Base-by-base conservation (phyloP, 2,888 invertebrate species). In the Tinea trinotella region DNA sequence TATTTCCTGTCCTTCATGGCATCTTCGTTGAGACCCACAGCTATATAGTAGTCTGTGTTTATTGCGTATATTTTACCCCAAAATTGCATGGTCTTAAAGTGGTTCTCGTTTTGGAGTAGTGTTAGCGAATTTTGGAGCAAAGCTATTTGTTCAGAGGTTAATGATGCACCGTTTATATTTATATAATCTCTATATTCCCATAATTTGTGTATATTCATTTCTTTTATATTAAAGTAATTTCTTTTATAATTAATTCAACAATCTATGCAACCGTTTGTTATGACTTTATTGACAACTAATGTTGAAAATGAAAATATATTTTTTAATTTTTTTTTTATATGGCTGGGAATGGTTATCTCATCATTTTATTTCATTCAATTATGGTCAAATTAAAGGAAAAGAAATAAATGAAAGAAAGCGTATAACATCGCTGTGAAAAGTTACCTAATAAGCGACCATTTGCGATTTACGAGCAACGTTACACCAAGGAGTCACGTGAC, bases 31-130 rank as follows among this genome's bases (percentile, higher is more conserved):
- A 92, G 91, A 10, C 97, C 96, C 64, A 91, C 94, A 1, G 94
- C 93, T 57, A 97, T 89, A 67, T 92, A 94, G 71, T 97, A 97
- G 74, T 96, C 95, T 13, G 87, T 87, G 59, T 90, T 90, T 0
- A 89, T 79, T 1, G 94, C 96, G 59, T 90, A 88, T 53, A 97
- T 91, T 67, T 92, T 91, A 0, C 96, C 97, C 95, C 96, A 96
- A 66, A 96, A 94, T 67, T 91, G 95, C 54, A 94, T 89, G 67
- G 90, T 89, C 12, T 87, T 76, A 71, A 96, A 95, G 70, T 95
- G 94, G 74, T 96, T 95, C 70, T 96, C 95, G 59, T 91, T 90
- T 76, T 96, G 92, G 35, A 96, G 81, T 55, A 94, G 78, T 0
- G 92, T 86, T 3, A 97, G 76, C 0, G 96, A 94, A 68, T 93